Evolutionary conservation across 2,797 vertebrate genomes (phyloP), one percentile per base, ranked within the genome.

Genomic region (Taenioides sp.): DNA sequence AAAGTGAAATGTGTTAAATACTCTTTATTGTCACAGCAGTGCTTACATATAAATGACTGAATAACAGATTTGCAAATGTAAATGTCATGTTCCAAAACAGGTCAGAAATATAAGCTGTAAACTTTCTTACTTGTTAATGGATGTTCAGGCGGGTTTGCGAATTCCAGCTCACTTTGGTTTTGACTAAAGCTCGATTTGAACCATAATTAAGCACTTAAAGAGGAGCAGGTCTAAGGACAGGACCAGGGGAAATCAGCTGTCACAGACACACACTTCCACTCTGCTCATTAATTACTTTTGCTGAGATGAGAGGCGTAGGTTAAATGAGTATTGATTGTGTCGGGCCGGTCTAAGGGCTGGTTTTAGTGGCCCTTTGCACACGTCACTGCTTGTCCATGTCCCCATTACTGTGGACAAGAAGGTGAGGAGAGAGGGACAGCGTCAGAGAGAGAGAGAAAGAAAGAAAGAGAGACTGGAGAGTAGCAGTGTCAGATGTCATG

Each of bases 321-420:
- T 80, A 92, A 92, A 93, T 92, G 87, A 92, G 88, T 93, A 93
- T 94, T 90, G 92, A 94, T 94, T 91, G 85, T 86, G 81, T 83
- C 79, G 83, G 84, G 77, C 86, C 73, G 73, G 86, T 80, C 77
- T 81, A 78, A 52, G 83, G 83, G 76, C 84, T 43, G 65, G 76
- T 82, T 91, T 87, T 83, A 77, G 81, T 81, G 87, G 87, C 89
- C 87, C 83, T 86, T 89, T 81, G 80, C 87, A 87, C 88, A 89
- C 78, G 80, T 90, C 92, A 86, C 88, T 91, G 90, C 88, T 81
- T 88, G 85, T 92, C 90, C 88, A 88, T 86, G 82, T 91, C 86
- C 88, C 88, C 88, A 91, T 91, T 92, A 92, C 89, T 82, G 80
- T 86, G 80, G 92, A 92, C 91, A 93, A 87, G 91, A 87, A 82